These are phyloP conservation scores for Florisuga fusca DNA, from an alignment of 2,797 vertebrate species.

Conservation along the genomic window DNA sequence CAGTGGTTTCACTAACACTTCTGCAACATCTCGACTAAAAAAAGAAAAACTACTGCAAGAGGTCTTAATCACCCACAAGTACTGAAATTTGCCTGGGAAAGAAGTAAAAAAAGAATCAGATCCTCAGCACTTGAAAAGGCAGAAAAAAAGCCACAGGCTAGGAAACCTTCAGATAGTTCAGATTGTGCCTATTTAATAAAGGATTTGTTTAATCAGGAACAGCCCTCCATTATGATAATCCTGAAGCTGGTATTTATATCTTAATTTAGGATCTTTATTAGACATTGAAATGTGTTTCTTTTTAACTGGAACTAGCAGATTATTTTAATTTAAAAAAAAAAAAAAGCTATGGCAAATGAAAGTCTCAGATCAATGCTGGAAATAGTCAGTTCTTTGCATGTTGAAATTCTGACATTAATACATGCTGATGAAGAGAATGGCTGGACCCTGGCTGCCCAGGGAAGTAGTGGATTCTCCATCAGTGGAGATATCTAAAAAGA, in stretches of 20 bases:
- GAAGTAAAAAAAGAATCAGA: not conserved
- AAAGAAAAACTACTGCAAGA: not conserved
- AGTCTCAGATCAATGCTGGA: not conserved
- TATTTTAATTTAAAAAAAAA: not conserved
- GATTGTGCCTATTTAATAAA: not conserved
- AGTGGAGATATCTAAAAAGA: no score
- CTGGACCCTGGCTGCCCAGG: no score
- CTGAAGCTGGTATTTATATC: not conserved
- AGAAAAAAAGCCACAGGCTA: not conserved
- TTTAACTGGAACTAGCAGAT: not conserved
- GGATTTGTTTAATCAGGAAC: not conserved
- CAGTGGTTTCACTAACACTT: not conserved
- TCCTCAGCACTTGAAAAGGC: not conserved
- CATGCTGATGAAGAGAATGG: not conserved
- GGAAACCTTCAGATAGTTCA: not conserved
- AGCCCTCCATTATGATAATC: accelerated
- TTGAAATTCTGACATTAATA: not conserved
- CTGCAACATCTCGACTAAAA: not conserved
- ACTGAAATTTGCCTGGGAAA: not conserved
- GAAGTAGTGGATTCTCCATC: no score
- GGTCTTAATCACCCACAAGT: not conserved
- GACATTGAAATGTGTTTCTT: not conserved
- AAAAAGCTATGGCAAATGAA: not conserved
- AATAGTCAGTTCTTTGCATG: not conserved
- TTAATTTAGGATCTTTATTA: not conserved